Percentiles rank a stretch among this genome's conserved stretches.
phyloP scores from a whole-genome alignment of 2,797 vertebrate species.

The Yasuhikotakia modesta region DNA sequence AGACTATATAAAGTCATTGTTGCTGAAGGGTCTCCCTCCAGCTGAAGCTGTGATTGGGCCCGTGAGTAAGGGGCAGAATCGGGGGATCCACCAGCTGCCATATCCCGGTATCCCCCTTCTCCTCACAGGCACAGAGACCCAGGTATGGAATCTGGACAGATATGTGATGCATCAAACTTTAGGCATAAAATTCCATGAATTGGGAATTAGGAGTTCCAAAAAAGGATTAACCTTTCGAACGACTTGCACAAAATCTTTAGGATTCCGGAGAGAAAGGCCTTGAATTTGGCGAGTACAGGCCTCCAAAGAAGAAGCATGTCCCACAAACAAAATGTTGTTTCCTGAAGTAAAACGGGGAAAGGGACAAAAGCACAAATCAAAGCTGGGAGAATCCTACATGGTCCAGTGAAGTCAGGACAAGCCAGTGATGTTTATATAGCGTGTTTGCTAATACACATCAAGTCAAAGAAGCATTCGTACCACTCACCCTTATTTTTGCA shows the following conservation, averaged over 20 bases:
- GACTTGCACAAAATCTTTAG: constrained; percentile 98
- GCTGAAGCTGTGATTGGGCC: constrained; percentile 97
- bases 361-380: background rate
- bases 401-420: background rate
- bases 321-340: constrained; percentile 94
- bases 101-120: constrained; percentile 89
- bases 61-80: constrained; percentile 94
- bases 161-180: constrained; percentile 29
- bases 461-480: background rate
- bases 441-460: background rate
- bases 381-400: background rate
- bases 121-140: constrained; percentile 95
- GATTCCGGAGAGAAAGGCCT: constrained; percentile 90
- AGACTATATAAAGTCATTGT: constrained; percentile 78
- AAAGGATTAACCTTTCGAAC: constrained; percentile 99
- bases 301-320: constrained; percentile 95
- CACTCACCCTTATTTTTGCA: constrained; percentile 90
- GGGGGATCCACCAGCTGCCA: constrained; percentile 97
- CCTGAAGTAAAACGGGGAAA: constrained; percentile 75
- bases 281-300: constrained; percentile 96
- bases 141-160: constrained; percentile 90
- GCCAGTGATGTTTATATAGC: no score
- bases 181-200: no score
- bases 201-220: no score
- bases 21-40: constrained; percentile 96